These are phyloP conservation scores for Sialis lutaria DNA, from an alignment of 2,888 invertebrate species.

Conservation along the genomic window DNA sequence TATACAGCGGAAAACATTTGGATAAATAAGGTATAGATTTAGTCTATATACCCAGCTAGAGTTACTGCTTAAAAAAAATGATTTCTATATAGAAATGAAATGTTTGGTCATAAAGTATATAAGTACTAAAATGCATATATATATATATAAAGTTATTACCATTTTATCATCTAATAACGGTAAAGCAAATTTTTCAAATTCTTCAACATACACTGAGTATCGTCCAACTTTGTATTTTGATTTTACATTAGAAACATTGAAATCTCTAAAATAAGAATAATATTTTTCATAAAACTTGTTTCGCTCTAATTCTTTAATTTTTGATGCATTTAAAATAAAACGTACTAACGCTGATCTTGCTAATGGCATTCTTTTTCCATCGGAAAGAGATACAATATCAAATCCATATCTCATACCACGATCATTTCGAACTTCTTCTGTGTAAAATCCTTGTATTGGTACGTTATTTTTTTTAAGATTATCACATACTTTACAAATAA, in stretches of 20 bases:
- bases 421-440: conserved; percentile 37
- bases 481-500: conserved; percentile 32
- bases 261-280: neutral
- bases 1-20: too few relatives aligned
- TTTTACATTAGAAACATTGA: conserved; percentile 6
- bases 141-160: conserved; percentile 8
- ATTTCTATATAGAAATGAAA: too few relatives aligned
- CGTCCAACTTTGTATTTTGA: conserved; percentile 34
- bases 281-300: too few relatives aligned
- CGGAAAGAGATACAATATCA: conserved; percentile 35
- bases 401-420: conserved; percentile 38
- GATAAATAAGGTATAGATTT: too few relatives aligned
- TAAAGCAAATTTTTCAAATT: conserved; percentile 39
- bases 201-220: conserved; percentile 36
- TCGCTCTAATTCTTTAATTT: neutral
- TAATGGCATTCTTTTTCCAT: conserved; percentile 28
- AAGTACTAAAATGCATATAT: too few relatives aligned
- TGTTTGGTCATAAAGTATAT: too few relatives aligned
- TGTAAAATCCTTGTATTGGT: conserved; percentile 38
- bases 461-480: conserved; percentile 19
- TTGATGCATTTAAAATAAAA: conserved; percentile 7
- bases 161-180: conserved; percentile 22
- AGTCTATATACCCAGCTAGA: too few relatives aligned
- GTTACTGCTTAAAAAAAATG: too few relatives aligned
- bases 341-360: conserved; percentile 28